Evolutionary conservation across 2,888 invertebrate species (phyloP), one percentile per base, ranked within the genome.

Genomic region (Apamea epomidion): DNA sequence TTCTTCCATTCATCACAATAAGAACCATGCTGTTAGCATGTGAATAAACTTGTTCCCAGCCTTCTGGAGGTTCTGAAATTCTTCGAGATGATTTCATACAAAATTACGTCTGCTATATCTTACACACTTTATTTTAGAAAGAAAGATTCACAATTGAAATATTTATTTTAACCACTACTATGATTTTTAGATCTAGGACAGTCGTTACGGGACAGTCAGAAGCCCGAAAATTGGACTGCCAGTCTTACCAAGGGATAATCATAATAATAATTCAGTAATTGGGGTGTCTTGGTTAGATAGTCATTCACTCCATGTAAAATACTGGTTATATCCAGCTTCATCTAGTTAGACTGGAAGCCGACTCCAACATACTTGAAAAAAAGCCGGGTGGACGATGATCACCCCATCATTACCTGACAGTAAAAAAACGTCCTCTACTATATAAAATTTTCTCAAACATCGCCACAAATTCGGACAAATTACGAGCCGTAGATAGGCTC

Each of bases 1-100:
- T 58, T 64, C 48, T 74, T 67, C 71, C 5, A 83, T 78, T 75
- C n/a, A 87, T 83, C 65, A 83, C 73, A 83, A 51, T 60, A 21
- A 70, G 16, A 72, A 82, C 58, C 78, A 62, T 29, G 14, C 18
- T 58, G 58, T 58, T 74, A 25, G 29, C 75, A 74, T 82, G 69
- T 18, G 76, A 85, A 76, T 29, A 67, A 80, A 65, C 32, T 14
- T 70, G 37, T 67, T 82, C 82, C 69, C 68, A 72, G 68, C 48
- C 37, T 37, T 42, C n/a, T 14, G 2, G 2, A 62, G 29, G 37
- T 18, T 60, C 51, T 16, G 3, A 58, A 18, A 1, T 18, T n/a
- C 29, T 72, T 29, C 32, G 12, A 0, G 21, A 0, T 18, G 54
- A 12, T 70, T 79, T 65, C 60, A 62, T 70, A 72, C 54, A 37